Conservation (phyloP, 2,113 vertebrate species). For the Triplophysa rosa region DNA sequence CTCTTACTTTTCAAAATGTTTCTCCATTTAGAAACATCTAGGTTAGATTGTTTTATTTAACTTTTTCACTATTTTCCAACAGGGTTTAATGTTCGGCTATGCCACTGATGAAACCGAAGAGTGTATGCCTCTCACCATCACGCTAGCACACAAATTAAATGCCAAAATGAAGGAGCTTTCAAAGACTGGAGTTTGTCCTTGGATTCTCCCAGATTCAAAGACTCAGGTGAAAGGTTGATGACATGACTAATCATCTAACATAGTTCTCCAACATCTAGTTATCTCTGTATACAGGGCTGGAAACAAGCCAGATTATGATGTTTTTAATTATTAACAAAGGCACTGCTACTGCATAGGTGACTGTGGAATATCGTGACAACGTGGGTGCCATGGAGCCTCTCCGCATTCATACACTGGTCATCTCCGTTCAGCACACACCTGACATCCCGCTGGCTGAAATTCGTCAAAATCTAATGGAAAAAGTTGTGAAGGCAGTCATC, state of each 20-base stretch:
- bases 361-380: conserved; percentile 74
- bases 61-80: not conserved
- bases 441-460: conserved; percentile 69
- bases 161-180: conserved; percentile 70
- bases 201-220: conserved; percentile 75
- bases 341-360: conserved; percentile 60
- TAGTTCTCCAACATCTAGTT: not conserved
- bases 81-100: conserved; percentile 80
- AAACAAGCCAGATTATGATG: not conserved
- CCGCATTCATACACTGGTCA: conserved; percentile 74
- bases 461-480: conserved; percentile 68
- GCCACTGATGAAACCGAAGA: conserved; percentile 77
- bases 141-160: conserved; percentile 74
- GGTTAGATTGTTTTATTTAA: no score
- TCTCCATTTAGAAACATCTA: no score
- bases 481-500: conserved; percentile 70
- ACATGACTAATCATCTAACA: not conserved
- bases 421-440: conserved; percentile 72
- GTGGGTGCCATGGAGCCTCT: conserved; percentile 72
- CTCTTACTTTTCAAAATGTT: no score
- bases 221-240: conserved; percentile 65
- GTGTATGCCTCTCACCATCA: conserved; percentile 74
- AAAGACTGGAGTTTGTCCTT: conserved; percentile 67
- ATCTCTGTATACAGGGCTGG: not conserved
- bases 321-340: conserved; percentile 17